These are phyloP conservation scores for Scarus forsteni DNA, from an alignment of 2,797 vertebrate species.

Conservation along the genomic window DNA sequence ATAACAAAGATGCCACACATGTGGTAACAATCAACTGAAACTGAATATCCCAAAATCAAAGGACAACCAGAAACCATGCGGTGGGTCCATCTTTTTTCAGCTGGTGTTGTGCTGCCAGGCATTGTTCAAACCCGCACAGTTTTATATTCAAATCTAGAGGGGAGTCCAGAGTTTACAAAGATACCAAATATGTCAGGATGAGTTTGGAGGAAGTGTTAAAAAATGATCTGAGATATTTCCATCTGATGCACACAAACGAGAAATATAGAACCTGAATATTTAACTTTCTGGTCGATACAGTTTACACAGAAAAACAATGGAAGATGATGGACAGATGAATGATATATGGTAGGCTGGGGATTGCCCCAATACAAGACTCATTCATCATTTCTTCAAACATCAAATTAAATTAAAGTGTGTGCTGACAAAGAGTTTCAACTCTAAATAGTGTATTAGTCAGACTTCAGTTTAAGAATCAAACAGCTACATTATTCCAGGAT, in stretches of 20 bases:
- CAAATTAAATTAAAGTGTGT: too few species aligned
- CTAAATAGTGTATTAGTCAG: too few species aligned
- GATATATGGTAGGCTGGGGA: too few species aligned
- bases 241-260: slow-evolving; percentile 8
- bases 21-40: slow-evolving; percentile 48
- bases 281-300: neutral
- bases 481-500: too few species aligned
- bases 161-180: slow-evolving; percentile 28
- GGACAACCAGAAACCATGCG: slow-evolving; percentile 3
- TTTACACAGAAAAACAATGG: too few species aligned
- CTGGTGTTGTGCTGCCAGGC: slow-evolving; percentile 34
- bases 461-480: too few species aligned
- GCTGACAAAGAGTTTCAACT: too few species aligned
- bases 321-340: too few species aligned
- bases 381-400: too few species aligned
- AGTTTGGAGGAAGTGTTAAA: neutral
- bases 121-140: slow-evolving; percentile 44
- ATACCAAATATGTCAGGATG: slow-evolving; percentile 29
- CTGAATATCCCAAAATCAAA: slow-evolving; percentile 23
- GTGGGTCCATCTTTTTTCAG: slow-evolving; percentile 35
- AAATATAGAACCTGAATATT: neutral
- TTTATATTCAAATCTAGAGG: slow-evolving; percentile 27
- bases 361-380: too few species aligned
- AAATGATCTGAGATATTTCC: slow-evolving; percentile 11
- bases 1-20: slow-evolving; percentile 39